A percentile compares a stretch with the other conserved stretches of the same genome.
These are phyloP conservation scores for Neodon shergylaensis DNA, from an alignment of 2,113 vertebrate genomes.

Conservation along the genomic window DNA sequence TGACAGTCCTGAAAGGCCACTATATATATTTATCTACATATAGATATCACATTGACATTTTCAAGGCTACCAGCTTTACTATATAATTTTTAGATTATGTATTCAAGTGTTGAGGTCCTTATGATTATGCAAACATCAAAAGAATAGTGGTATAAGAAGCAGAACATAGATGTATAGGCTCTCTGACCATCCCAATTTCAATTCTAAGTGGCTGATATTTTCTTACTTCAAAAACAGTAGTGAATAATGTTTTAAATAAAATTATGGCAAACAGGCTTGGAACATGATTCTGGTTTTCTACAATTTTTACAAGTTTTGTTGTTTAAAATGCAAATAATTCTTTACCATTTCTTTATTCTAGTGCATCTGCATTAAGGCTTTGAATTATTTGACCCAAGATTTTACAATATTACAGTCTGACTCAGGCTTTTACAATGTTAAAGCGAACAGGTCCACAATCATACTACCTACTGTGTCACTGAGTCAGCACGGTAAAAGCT, in stretches of 20 bases:
- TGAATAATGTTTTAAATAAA: conserved; percentile 76
- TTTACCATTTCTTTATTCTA: conserved; percentile 80
- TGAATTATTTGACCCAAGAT: conserved; percentile 85
- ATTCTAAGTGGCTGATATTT: conserved; percentile 70
- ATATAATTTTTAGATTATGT: conserved; percentile 81
- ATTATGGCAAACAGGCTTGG: conserved; percentile 83
- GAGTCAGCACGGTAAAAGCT: conserved; percentile 84
- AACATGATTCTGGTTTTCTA: conserved; percentile 84
- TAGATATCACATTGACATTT: conserved; percentile 81
- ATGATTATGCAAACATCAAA: conserved; percentile 81
- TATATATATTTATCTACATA: conserved; percentile 79
- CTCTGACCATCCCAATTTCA: conserved; percentile 78
- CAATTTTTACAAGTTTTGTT: conserved; percentile 75
- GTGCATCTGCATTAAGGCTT: conserved; percentile 90
- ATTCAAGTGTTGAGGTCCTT: conserved; percentile 89
- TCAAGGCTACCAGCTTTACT: conserved; percentile 86
- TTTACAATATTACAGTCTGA: conserved; percentile 75
- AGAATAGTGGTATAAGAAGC: conserved; percentile 84
- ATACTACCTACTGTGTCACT: conserved; percentile 75
- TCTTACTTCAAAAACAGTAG: conserved; percentile 61
- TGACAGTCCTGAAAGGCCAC: conserved; percentile 90
- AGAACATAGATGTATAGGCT: conserved; percentile 75
- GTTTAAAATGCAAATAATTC: conserved; percentile 78
- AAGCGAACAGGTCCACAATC: conserved; percentile 70
- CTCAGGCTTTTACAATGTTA: conserved; percentile 74